These are phyloP conservation scores for Paradoxurus hermaphroditus DNA, from an alignment of 2,113 vertebrate species.

Conservation along the genomic window DNA sequence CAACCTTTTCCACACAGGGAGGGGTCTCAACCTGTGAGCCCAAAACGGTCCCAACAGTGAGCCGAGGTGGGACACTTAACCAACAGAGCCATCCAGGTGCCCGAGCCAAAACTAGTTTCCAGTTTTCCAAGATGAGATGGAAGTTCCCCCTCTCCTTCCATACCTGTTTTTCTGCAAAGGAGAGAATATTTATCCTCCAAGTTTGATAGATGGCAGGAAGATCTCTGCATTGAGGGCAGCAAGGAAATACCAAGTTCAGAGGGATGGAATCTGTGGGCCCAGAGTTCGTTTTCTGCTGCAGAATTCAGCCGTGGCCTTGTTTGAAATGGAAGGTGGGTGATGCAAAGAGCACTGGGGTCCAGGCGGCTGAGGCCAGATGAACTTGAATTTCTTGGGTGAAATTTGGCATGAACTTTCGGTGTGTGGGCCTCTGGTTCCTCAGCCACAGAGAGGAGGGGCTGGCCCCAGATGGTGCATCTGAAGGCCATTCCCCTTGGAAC, in stretches of 20 bases:
- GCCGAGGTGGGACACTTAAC: too few species aligned
- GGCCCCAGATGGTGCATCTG: not conserved
- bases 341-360: not conserved
- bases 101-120: not conserved
- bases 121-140: not conserved
- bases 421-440: not conserved
- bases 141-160: too few species aligned
- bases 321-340: not conserved
- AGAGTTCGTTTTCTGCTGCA: not conserved
- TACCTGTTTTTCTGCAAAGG: not conserved
- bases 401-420: not conserved
- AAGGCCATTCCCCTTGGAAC: not conserved
- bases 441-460: not conserved
- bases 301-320: not conserved
- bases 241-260: not conserved
- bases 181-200: not conserved
- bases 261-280: not conserved
- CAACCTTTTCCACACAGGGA: too few species aligned
- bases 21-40: too few species aligned
- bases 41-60: too few species aligned
- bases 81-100: too few species aligned
- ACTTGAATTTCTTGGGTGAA: not conserved
- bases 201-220: not conserved
- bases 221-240: not conserved
- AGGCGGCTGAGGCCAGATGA: not conserved